Evolutionary conservation across 2,888 invertebrate species (phyloP), one percentile per base, ranked within the genome.

Genomic region (Nomada lathburiana): DNA sequence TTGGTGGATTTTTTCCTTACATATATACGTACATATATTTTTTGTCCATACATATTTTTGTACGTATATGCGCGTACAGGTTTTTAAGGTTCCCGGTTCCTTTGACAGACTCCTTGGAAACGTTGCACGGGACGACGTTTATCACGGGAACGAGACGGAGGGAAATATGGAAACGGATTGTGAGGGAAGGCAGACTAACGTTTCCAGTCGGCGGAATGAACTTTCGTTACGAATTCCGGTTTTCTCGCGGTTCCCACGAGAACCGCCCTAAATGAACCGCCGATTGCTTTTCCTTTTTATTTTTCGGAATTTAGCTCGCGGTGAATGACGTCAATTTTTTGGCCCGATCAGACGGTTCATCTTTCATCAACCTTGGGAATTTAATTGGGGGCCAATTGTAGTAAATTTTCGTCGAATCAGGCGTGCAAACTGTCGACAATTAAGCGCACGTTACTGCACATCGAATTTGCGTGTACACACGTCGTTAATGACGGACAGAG

Each of bases 161-260:
- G 57, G 42, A 59, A 60, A 75, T 23, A 55, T 42, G 68, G 42
- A 62, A 36, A 55, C 68, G 55, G 55, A 55, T 59, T 3, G 36
- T 5, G 36, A 36, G 36, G 16, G 44, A 20, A 29, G 47, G 63
- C 23, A 47, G 10, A 55, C 57, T 47, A 62, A 36, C 44, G 71
- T 67, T 67, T 78, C 77, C 77, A 62, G 53, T 53, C 36, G 67
- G 29, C 36, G 53, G 74, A 74, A 78, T 55, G 67, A 74, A 74
- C 62, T 70, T 69, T 76, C 52, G 57, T 79, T 64, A 64, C 23
- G 52, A 69, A 76, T 75, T 63, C 75, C 44, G 42, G 20, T 50
- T 75, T 69, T 59, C 60, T 1, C 53, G 74, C 36, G 62, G 74
- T 79, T 76, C 63, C 59, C 69, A 53, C 5, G 64, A 13, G 52